Evolutionary conservation across 1,140 invertebrate genomes (phyloP).

Genomic region (Helicorthomorpha holstii): DNA sequence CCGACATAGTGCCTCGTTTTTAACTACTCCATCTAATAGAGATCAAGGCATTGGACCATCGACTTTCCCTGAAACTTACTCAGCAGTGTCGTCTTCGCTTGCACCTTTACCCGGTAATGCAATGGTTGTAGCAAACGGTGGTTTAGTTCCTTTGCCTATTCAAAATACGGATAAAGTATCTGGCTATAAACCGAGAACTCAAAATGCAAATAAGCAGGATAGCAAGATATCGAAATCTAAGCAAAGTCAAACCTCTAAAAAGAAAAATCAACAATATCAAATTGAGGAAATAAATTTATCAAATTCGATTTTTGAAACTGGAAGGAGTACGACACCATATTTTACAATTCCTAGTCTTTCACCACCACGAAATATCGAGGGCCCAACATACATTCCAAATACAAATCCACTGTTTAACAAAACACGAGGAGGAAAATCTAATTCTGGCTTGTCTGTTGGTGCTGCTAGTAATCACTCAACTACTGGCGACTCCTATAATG

Average conservation of each 20-base stretch:
- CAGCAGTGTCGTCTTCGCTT: neutral
- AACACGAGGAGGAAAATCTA: conserved; percentile 13
- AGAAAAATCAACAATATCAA: neutral
- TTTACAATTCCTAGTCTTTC: conserved; percentile 18
- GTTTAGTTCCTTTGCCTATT: neutral
- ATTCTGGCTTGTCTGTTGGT: too few relatives aligned
- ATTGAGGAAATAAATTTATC: conserved; percentile 20
- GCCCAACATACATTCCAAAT: conserved; percentile 19
- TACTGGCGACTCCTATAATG: too few relatives aligned
- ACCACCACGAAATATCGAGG: conserved; percentile 20
- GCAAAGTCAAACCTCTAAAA: neutral
- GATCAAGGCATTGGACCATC: neutral
- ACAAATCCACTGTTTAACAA: conserved; percentile 15
- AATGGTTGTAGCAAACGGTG: neutral
- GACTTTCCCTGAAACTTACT: neutral
- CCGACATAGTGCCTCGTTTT: neutral
- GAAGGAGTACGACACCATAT: conserved; percentile 19
- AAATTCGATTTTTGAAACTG: conserved; percentile 23
- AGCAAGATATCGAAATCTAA: neutral
- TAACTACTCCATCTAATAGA: neutral
- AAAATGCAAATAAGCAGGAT: neutral
- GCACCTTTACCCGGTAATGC: neutral
- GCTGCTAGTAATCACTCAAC: too few relatives aligned
- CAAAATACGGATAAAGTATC: neutral
- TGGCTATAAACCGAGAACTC: neutral